Percentiles rank a stretch among this genome's conserved stretches.
These are phyloP conservation scores for Calidris pygmaea DNA, from an alignment of 2,113 vertebrate genomes.

Conservation along the genomic window DNA sequence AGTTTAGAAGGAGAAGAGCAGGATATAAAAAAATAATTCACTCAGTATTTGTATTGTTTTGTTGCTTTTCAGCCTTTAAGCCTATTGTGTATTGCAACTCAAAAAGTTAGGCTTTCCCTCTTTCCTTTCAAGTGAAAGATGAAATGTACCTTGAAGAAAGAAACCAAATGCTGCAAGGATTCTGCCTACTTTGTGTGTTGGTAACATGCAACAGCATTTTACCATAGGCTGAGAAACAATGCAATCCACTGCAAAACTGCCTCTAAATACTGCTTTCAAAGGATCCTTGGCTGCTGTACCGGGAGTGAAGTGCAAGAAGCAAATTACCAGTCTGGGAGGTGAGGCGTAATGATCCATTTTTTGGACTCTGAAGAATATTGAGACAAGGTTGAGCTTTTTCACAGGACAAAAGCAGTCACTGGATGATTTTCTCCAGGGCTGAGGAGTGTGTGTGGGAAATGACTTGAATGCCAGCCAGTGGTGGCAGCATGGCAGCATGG, in stretches of 20 bases:
- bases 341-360: background rate
- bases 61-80: background rate
- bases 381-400: background rate
- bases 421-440: background rate
- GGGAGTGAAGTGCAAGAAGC: background rate
- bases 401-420: background rate
- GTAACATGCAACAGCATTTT: background rate
- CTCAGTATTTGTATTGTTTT: background rate
- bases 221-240: background rate
- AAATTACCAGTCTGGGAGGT: background rate
- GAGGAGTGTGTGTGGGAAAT: background rate
- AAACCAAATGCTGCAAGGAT: background rate
- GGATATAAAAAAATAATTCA: background rate
- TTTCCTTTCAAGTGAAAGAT: background rate
- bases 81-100: background rate
- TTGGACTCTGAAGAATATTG: background rate
- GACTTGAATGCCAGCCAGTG: background rate
- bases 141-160: background rate
- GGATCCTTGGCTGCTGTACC: background rate
- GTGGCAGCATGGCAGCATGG: rapidly evolving
- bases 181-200: background rate
- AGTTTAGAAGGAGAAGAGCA: background rate
- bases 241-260: background rate
- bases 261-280: background rate
- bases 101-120: background rate